Base-by-base conservation (phyloP, 2,888 invertebrate genomes). In the Adela reaumurella region DNA sequence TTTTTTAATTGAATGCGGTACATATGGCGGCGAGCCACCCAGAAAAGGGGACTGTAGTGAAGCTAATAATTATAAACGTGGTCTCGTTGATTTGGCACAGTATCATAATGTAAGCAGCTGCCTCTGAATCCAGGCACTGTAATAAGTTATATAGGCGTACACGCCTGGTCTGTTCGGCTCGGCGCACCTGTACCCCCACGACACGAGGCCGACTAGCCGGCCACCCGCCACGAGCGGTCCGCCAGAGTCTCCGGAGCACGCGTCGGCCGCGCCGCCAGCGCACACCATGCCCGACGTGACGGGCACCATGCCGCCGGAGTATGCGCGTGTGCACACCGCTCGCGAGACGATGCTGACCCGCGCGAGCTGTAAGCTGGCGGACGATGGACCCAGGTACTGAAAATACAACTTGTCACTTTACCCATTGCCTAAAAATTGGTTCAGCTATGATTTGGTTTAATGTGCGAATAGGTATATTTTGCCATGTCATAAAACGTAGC, bases 241-340 rank as follows among this genome's bases (percentile, higher is more conserved):
- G 2, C 83, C 83, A n/a, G 82, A 82, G 59, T 83, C 83, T 1
- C 82, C 83, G 63, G 82, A 77, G 51, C 80, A 81, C 1, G 80
- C 73, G 50, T 80, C 80, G 2, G 74, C 73, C n/a, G n/a, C n/a
- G n/a, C 58, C 67, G 16, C 59, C 59, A 1, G 81, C 81, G 52
- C 81, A 81, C 5, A 81, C 52, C 81, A 81, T 81, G 8, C 68
- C 68, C 3, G 62, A 51, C 1, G 65, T 63, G 8, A 81, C 63
- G 0, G 58, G 51, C 35, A 35, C 35, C 1, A 67, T 66, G 16
- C 72, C 58, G 16, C 60, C 57, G 1, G 62, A 53, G 56, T 82
- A 83, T 2, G 74, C 69, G 0, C 56, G 54, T 1, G 58, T 56
- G 56, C 83, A 83, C 0, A 50, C 14, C 1, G 55, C 48, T 52